Evolutionary conservation across 2,888 invertebrate species (phyloP).

Genomic region (Oegoconia quadripuncta): DNA sequence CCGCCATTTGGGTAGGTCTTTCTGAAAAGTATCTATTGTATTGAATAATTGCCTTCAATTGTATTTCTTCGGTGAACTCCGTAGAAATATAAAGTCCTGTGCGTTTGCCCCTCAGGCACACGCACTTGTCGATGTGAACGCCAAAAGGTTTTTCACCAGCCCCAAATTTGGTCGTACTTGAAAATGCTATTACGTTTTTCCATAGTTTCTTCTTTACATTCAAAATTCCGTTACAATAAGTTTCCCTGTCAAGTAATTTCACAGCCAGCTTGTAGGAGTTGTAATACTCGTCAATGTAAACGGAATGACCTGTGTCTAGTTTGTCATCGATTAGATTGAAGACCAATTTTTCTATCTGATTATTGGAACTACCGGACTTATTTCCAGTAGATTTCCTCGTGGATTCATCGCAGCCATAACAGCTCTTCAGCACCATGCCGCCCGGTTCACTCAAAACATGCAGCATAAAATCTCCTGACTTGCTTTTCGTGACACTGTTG

Average conservation of each 20-base stretch:
- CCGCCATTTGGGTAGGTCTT: background rate
- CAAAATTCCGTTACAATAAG: conserved; percentile 22
- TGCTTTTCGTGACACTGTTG: too few species aligned
- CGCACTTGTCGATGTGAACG: background rate
- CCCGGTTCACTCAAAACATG: conserved; percentile 33
- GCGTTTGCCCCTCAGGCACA: background rate
- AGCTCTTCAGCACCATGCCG: conserved; percentile 29
- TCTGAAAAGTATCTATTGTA: background rate
- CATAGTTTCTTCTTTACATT: too few species aligned
- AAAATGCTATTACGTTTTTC: background rate
- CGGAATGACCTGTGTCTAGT: conserved; percentile 30
- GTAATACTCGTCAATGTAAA: conserved; percentile 41
- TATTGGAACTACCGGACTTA: too few species aligned
- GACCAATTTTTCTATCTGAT: conserved; percentile 31
- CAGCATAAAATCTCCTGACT: too few species aligned
- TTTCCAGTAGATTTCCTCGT: too few species aligned
- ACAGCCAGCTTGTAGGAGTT: conserved; percentile 32
- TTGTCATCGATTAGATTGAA: conserved; percentile 31
- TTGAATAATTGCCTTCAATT: background rate
- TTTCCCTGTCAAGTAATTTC: conserved; percentile 32
- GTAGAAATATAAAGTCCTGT: background rate
- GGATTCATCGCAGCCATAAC: too few species aligned
- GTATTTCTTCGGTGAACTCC: background rate
- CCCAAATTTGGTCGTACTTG: background rate
- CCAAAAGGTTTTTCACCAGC: background rate